Percentiles rank a stretch among this genome's conserved stretches.
phyloP scores from a whole-genome alignment of 2,888 invertebrate species.

The Leptothorax acervorum region DNA sequence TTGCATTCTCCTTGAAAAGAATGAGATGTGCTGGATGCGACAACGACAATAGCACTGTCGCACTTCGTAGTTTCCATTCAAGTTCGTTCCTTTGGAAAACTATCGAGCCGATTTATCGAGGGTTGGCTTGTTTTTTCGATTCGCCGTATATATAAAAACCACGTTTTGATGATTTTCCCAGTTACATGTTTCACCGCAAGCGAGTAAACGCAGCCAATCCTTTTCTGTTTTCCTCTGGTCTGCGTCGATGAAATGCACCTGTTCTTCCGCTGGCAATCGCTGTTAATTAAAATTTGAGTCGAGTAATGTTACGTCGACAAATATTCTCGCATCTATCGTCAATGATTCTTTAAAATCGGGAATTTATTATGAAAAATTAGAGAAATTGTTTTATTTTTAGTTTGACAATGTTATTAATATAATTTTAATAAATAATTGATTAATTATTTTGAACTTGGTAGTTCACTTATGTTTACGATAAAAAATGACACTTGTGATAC shows the following conservation, averaged over 20 bases:
- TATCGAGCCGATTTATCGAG: slow-evolving; percentile 1
- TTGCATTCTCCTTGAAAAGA: slow-evolving; percentile 30
- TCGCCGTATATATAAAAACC: background rate
- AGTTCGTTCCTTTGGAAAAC: slow-evolving; percentile 14
- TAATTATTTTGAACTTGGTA: too few relatives aligned
- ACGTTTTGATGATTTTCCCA: background rate
- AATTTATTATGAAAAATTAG: background rate
- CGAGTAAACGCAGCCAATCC: background rate
- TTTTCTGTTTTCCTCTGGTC: background rate
- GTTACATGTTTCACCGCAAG: background rate
- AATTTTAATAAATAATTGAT: too few relatives aligned
- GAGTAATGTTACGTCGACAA: background rate
- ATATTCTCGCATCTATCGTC: background rate
- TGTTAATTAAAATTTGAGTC: background rate
- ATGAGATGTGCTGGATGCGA: background rate
- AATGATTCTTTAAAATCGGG: background rate
- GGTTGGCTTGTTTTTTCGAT: background rate
- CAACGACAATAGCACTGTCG: background rate
- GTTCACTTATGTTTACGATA: too few relatives aligned
- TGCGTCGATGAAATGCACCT: background rate
- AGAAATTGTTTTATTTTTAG: too few relatives aligned
- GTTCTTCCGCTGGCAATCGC: background rate
- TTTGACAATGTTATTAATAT: too few relatives aligned
- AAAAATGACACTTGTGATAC: too few relatives aligned
- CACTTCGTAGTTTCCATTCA: background rate